phyloP scores from a whole-genome alignment of 2,113 vertebrate species.

The Oncorhynchus nerka region DNA sequence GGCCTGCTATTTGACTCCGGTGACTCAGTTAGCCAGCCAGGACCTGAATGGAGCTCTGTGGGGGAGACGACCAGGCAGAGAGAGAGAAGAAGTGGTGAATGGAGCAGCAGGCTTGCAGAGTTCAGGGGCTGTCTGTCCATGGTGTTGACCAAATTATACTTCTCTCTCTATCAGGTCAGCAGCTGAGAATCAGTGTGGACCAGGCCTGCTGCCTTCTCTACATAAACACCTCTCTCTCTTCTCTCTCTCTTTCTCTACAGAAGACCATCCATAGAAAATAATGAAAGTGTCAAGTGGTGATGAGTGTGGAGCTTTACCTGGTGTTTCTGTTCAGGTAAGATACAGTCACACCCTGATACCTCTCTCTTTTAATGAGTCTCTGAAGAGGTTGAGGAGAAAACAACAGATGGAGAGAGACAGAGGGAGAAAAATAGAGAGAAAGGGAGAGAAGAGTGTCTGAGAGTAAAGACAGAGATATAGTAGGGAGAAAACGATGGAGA shows the following conservation, averaged over 20 bases:
- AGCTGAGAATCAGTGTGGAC: background rate
- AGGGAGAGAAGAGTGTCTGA: conserved; percentile 38
- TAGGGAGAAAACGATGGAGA: conserved; percentile 50
- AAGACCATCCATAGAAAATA: too few relatives aligned
- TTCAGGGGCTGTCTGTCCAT: background rate
- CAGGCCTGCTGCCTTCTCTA: background rate
- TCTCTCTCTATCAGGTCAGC: background rate
- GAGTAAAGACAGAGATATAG: conserved; percentile 36
- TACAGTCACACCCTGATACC: conserved; percentile 64
- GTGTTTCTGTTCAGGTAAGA: conserved; percentile 59
- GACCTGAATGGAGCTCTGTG: too few relatives aligned
- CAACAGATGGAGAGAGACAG: conserved; percentile 44
- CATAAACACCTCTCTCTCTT: background rate
- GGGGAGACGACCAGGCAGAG: background rate
- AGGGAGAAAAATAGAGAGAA: conserved; percentile 53
- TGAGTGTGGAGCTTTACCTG: conserved; percentile 54
- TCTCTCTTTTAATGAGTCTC: conserved; percentile 66
- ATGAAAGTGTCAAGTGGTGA: background rate
- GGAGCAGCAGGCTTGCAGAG: background rate
- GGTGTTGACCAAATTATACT: background rate
- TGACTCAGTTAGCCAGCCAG: too few relatives aligned
- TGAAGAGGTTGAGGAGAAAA: conserved; percentile 35
- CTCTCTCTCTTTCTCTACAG: background rate
- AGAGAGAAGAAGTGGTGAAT: background rate
- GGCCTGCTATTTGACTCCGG: too few relatives aligned